These are phyloP conservation scores for Latrodectus hesperus DNA, from an alignment of 2,888 invertebrate species.

Conservation along the genomic window DNA sequence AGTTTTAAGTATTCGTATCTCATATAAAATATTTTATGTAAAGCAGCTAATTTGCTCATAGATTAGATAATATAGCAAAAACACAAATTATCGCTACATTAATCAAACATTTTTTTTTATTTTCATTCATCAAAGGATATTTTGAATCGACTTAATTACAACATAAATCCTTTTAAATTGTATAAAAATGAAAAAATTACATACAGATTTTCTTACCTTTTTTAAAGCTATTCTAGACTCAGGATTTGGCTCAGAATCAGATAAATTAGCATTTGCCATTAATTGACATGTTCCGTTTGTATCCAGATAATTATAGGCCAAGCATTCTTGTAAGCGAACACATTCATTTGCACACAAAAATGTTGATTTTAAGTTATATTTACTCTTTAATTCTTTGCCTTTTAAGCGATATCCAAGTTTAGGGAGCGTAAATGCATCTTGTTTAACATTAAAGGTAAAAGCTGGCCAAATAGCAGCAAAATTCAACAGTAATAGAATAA, in stretches of 20 bases:
- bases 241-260: slow-evolving; percentile 30
- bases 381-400: slow-evolving; percentile 29
- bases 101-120: too few relatives aligned
- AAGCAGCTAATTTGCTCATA: too few relatives aligned
- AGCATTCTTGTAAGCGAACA: slow-evolving; percentile 34
- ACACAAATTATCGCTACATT: too few relatives aligned
- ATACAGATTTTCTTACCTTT: slow-evolving; percentile 32
- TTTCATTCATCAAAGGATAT: too few relatives aligned
- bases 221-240: slow-evolving; percentile 41
- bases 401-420: slow-evolving; percentile 25
- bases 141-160: too few relatives aligned
- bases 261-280: slow-evolving; percentile 30
- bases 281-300: slow-evolving; percentile 48
- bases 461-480: not conserved
- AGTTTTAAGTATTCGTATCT: too few relatives aligned
- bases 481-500: not conserved
- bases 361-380: slow-evolving; percentile 22
- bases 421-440: slow-evolving; percentile 46
- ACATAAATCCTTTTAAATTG: too few relatives aligned
- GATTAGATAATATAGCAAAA: too few relatives aligned
- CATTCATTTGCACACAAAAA: slow-evolving; percentile 52
- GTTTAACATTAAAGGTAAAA: slow-evolving; percentile 20
- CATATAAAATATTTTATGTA: too few relatives aligned
- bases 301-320: slow-evolving; percentile 42
- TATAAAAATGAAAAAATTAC: too few relatives aligned